Evolutionary conservation across 2,113 vertebrate species (phyloP), one percentile per base, ranked within the genome.

Genomic region (Muscicapa adusta): DNA sequence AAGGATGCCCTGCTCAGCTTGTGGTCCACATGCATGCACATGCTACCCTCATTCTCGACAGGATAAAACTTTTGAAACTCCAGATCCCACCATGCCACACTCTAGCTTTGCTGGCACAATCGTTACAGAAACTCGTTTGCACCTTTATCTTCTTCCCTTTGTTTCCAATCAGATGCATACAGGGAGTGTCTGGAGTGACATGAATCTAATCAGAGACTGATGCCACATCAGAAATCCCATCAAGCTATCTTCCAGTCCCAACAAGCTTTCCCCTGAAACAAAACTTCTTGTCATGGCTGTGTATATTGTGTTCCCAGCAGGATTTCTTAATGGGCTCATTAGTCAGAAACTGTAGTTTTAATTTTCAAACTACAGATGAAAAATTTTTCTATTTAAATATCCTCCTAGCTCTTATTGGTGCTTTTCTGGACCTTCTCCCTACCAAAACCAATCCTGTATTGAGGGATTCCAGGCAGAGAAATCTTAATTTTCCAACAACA

Each of bases 131-230:
- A 77, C 79, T 86, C 40, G 51, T 94, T 85, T 80, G 53, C 79
- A 95, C 73, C 83, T 95, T 62, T 80, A 75, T 75, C 78, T 94
- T 85, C 81, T 53, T 81, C 50, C n/a, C 26, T 94, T 96, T 77
- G 51, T 77, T 95, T 93, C 78, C 85, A 60, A 74, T 77, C 63
- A 93, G 67, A 88, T 56, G 34, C 88, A 88, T 42, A 82, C 15
- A 36, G 78, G 29, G 89, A 94, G 78, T 0, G 2, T 68, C 81
- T 31, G 26, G 77, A 73, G 43, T 60, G 91, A 85, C 75, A 80
- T 20, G 60, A 93, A 97, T 70, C 43, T 96, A 67, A 96, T 94
- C 89, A 93, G 77, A 87, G 60, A 25, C 72, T 81, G 89, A 88
- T 48, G 79, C 45, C 56, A 79, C 70, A 79, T 76, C 67, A 68